Base-by-base conservation (phyloP, 2,113 vertebrate species). In the Syrmaticus mikado region DNA sequence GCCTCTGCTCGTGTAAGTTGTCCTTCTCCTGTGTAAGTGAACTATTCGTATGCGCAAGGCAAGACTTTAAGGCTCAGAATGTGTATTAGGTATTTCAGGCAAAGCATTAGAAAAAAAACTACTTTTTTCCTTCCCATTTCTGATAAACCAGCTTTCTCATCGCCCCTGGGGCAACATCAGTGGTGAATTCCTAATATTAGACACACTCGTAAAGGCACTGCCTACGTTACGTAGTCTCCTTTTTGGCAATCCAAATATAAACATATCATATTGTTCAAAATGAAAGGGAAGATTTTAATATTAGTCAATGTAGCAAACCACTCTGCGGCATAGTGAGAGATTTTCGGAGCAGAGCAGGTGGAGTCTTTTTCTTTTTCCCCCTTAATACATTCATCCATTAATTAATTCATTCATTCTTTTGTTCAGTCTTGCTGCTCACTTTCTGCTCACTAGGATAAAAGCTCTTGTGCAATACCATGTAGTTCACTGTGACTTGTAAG, bases 401-500 rank as follows among this genome's bases (percentile, higher is more conserved):
- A 95, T 95, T 96, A 71, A 96, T 96, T 91, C 0, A 94, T 94
- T 95, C 57, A 95, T 90, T 95, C 95, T 95, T 97, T 97, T 95
- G 96, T 97, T 95, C 82, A 41, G 53, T 92, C 87, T 94, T 95
- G 84, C 91, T 87, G 83, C 90, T 88, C 90, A 95, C 89, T 95
- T 96, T 94, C 92, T 96, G 92, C 90, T 88, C 85, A 82, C 87
- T 62, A 50, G 76, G 87, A 90, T 92, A 95, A 95, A 93, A 90
- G 93, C 52, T 95, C 53, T 30, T 53, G 71, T 43, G 57, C 60
- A 85, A 93, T 40, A 92, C 79, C 87, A 64, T 60, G 80, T 77
- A 64, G 79, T 93, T 93, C 64, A 7, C 68, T 71, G 52, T 80
- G 70, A 91, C 61, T 94, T 95, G 68, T 43, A 76, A 94, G 48